Conservation (phyloP, 2,797 vertebrate species). For the Pseudopleuronectes americanus region DNA sequence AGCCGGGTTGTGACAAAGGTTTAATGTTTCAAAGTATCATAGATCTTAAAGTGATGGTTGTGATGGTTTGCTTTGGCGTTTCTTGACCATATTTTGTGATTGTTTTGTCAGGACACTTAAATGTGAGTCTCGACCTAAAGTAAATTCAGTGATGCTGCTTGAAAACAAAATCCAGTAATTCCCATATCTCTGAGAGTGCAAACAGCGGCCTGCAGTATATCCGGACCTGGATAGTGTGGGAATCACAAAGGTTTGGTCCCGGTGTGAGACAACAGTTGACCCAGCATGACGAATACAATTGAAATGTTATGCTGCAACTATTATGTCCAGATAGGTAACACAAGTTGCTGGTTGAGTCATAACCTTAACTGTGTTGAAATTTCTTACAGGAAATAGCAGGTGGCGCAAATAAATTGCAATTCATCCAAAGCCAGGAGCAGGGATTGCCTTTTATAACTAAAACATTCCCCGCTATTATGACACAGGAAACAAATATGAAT, state of each 20-base stretch:
- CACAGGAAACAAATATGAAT: background rate
- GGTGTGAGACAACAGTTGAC: background rate
- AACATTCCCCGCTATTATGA: no score
- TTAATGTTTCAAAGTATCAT: background rate
- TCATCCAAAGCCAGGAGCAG: no score
- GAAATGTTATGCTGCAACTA: conserved; percentile 30
- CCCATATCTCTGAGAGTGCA: background rate
- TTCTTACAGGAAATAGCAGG: conserved; percentile 29
- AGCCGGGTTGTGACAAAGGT: background rate
- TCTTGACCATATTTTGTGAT: background rate
- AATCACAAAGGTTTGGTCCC: background rate
- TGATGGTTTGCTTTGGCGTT: background rate
- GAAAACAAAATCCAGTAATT: background rate
- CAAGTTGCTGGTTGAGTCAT: background rate
- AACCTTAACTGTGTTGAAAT: conserved; percentile 17
- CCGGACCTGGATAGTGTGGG: background rate
- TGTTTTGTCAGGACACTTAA: background rate
- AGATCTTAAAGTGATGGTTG: background rate
- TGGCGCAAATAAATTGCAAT: conserved; percentile 10
- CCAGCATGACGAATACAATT: conserved; percentile 3
- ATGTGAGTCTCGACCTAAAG: no score
- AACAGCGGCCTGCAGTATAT: background rate
- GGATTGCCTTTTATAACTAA: no score
- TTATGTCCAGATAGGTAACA: background rate
- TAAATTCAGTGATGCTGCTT: no score